Percentiles rank a stretch among this genome's conserved stretches.
Evolutionary conservation across 2,888 invertebrate species (phyloP).

Genomic region (Boloria euphrosyne): DNA sequence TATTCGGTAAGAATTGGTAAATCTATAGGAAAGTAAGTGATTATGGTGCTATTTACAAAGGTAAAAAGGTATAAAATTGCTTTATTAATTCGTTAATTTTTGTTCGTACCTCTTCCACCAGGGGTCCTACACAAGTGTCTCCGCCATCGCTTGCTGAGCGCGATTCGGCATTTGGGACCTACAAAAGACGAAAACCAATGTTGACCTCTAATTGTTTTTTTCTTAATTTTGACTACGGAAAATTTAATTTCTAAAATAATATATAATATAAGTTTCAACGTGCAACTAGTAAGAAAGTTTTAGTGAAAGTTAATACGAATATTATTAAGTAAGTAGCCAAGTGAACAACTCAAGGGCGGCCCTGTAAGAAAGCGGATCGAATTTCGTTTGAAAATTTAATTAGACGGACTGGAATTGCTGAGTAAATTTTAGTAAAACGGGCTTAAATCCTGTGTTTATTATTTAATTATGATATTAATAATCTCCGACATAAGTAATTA

Average conservation of each 20-base stretch:
- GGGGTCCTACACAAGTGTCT: slow-evolving; percentile 29
- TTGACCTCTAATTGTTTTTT: slow-evolving; percentile 6
- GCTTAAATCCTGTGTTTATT: no score
- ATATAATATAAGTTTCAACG: not conserved
- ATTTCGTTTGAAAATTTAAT: no score
- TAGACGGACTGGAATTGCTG: no score
- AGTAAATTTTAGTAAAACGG: no score
- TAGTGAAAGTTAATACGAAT: no score
- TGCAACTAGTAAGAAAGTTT: no score
- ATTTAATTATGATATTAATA: no score
- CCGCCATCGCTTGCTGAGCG: slow-evolving; percentile 22
- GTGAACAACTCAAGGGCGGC: no score
- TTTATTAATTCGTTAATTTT: not conserved
- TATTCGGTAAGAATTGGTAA: not conserved
- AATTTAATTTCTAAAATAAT: not conserved
- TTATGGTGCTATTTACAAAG: not conserved
- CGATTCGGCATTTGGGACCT: slow-evolving; percentile 18
- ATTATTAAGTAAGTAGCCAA: no score
- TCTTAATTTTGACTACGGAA: not conserved
- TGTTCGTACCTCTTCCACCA: slow-evolving; percentile 27
- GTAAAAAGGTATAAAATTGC: no score
- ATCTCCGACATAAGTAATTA: no score
- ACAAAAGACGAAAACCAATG: slow-evolving; percentile 25
- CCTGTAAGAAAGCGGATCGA: no score
- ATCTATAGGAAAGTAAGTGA: not conserved